These are phyloP conservation scores for Oreochromis aureus DNA, from an alignment of 2,113 vertebrate genomes.

Conservation along the genomic window DNA sequence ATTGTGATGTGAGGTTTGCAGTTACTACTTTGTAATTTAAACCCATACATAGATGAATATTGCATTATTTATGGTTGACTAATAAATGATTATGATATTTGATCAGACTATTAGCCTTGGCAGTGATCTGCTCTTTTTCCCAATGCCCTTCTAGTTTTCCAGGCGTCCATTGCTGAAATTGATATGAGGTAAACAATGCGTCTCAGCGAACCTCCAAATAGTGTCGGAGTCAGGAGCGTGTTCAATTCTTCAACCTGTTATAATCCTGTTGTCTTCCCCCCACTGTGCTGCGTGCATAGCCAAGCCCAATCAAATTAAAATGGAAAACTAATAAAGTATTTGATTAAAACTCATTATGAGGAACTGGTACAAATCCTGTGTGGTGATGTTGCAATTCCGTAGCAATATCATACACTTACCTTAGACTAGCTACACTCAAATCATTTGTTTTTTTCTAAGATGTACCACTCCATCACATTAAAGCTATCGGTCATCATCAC, in stretches of 20 bases:
- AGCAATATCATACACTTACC: constrained; percentile 21
- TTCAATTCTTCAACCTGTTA: constrained; percentile 40
- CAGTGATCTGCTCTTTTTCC: neutral
- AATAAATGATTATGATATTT: neutral
- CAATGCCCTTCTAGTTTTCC: neutral
- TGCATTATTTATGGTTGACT: neutral
- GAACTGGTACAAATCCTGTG: constrained; percentile 38
- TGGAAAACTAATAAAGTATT: constrained; percentile 60
- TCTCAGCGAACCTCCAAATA: neutral
- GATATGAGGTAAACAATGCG: neutral
- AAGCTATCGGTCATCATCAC: neutral
- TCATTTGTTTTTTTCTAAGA: neutral
- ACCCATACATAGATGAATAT: neutral
- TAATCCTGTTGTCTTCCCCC: constrained; percentile 5
- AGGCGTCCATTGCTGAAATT: neutral
- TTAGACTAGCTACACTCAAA: neutral
- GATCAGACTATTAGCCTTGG: neutral
- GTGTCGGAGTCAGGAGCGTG: neutral
- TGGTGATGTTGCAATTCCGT: constrained; percentile 10
- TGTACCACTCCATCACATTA: neutral
- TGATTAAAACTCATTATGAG: constrained; percentile 63
- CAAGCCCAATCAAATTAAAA: constrained; percentile 33
- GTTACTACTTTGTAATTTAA: neutral
- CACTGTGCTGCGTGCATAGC: neutral
- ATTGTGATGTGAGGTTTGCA: neutral